Conservation (phyloP, 2,113 vertebrate genomes). For the Halichoeres trimaculatus region DNA sequence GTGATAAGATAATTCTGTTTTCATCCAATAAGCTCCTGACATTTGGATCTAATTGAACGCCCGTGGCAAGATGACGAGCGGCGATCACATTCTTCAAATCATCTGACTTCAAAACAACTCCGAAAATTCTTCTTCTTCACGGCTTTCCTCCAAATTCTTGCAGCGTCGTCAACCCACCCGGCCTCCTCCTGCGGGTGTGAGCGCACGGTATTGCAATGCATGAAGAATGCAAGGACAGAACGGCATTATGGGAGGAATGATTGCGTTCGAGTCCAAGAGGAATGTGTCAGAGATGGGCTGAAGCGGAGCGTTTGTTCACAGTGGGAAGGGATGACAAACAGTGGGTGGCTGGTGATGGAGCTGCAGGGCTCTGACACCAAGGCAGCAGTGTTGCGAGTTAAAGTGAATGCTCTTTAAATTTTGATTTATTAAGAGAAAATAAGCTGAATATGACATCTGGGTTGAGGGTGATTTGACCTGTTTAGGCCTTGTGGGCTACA, state of each 20-base stretch:
- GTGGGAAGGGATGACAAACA: constrained; percentile 33
- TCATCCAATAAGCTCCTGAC: constrained; percentile 51
- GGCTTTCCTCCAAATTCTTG: constrained; percentile 29
- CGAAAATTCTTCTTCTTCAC: background rate
- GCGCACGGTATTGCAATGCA: constrained; percentile 52
- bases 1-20: constrained; percentile 23
- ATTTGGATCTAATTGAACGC: constrained; percentile 47
- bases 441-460: constrained; percentile 10
- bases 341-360: constrained; percentile 31
- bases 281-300: constrained; percentile 54
- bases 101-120: constrained; percentile 7
- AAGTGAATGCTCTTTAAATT: background rate
- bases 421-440: constrained; percentile 23
- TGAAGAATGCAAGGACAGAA: constrained; percentile 69
- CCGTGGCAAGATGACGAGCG: background rate
- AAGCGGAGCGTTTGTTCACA: constrained; percentile 53
- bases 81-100: background rate
- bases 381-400: background rate
- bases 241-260: constrained; percentile 46
- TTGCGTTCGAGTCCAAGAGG: constrained; percentile 48
- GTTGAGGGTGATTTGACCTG: constrained; percentile 2
- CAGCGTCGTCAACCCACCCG: constrained; percentile 4
- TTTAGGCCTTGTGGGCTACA: background rate
- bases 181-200: constrained; percentile 6
- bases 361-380: constrained; percentile 1